These are phyloP conservation scores for Mixornis gularis DNA, from an alignment of 2,113 vertebrate genomes.

Conservation along the genomic window DNA sequence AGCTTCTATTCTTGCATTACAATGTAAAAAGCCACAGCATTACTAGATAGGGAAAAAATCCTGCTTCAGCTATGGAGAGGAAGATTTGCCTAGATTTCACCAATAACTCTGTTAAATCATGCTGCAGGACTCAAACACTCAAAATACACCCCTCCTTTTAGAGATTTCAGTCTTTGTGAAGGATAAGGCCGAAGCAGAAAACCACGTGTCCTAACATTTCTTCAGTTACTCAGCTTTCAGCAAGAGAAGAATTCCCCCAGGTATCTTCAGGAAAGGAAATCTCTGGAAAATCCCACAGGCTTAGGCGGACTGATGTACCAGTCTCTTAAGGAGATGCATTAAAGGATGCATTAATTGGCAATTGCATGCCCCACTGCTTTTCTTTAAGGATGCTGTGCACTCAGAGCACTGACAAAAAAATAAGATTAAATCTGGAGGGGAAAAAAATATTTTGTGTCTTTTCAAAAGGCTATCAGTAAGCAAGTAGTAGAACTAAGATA, in stretches of 20 bases:
- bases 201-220: background rate
- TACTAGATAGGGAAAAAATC: background rate
- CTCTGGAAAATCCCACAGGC: rapidly evolving
- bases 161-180: background rate
- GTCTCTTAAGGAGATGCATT: background rate
- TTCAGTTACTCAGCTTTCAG: background rate
- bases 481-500: background rate
- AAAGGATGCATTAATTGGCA: background rate
- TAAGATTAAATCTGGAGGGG: background rate
- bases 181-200: background rate
- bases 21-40: background rate
- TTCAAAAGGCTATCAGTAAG: background rate
- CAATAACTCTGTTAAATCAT: background rate
- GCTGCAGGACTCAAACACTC: background rate
- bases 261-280: background rate
- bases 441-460: background rate
- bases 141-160: background rate
- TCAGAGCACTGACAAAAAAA: background rate
- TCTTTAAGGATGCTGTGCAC: background rate
- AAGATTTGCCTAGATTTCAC: background rate
- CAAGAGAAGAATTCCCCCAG: background rate
- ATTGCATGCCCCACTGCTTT: background rate
- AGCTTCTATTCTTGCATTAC: background rate
- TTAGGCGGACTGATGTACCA: background rate
- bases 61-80: background rate